phyloP scores from a whole-genome alignment of 2,113 vertebrate species.

The Dicerorhinus sumatrensis region DNA sequence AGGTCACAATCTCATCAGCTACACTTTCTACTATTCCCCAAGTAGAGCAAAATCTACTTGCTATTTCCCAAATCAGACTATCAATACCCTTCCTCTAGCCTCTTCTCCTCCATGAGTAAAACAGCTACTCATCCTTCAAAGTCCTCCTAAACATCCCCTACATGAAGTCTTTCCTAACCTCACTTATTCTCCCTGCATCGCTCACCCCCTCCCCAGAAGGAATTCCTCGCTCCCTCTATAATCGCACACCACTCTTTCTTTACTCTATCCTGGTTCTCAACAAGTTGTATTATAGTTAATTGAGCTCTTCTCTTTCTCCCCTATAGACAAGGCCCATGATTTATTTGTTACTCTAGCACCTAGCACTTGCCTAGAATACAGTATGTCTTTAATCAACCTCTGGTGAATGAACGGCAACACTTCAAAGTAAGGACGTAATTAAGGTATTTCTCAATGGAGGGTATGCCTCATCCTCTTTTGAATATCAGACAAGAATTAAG shows the following conservation, averaged over 20 bases:
- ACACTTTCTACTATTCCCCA: background rate
- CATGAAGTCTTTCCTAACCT: background rate
- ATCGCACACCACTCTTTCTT: background rate
- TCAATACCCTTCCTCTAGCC: background rate
- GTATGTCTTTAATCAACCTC: constrained; percentile 41
- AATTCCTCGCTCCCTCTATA: background rate
- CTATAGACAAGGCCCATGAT: background rate
- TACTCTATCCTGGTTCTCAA: background rate
- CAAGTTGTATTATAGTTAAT: background rate
- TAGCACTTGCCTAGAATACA: background rate
- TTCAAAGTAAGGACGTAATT: constrained; percentile 14
- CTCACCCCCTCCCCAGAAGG: background rate
- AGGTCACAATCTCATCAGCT: background rate
- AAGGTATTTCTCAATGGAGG: constrained; percentile 28
- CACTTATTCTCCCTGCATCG: background rate
- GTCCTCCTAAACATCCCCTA: background rate
- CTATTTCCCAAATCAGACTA: background rate
- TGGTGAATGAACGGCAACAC: constrained; percentile 43
- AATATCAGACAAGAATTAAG: constrained; percentile 50
- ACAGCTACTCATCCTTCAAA: background rate
- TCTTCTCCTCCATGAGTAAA: background rate
- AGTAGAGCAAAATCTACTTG: background rate
- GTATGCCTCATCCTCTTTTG: background rate
- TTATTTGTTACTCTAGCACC: constrained; percentile 35
- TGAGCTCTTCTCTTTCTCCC: background rate